Evolutionary conservation across 1,140 invertebrate genomes (phyloP).

Genomic region (Euglossa dilemma): DNA sequence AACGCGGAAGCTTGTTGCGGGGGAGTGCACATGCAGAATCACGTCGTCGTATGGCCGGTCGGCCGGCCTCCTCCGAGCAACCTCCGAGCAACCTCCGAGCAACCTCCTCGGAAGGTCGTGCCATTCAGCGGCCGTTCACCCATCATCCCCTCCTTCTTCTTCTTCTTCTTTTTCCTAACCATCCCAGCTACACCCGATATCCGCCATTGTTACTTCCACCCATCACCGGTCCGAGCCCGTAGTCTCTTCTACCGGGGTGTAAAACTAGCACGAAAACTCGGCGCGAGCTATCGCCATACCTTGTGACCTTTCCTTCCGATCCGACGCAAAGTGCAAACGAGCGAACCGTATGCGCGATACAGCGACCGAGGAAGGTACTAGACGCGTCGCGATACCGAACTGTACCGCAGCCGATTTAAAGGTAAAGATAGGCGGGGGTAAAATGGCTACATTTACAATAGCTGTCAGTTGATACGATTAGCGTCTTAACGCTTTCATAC

Average conservation of each 20-base stretch:
- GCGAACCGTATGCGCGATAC: neutral
- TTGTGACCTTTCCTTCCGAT: neutral
- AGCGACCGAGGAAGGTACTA: neutral
- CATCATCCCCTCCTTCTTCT: slow-evolving; percentile 63
- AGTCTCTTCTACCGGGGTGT: neutral
- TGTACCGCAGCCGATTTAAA: neutral
- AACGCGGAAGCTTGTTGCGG: slow-evolving; percentile 60
- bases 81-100: too few relatives aligned
- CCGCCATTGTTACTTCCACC: slow-evolving; percentile 39
- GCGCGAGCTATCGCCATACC: too few relatives aligned
- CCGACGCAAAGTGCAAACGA: neutral
- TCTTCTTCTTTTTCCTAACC: slow-evolving; percentile 44
- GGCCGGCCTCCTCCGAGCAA: slow-evolving; percentile 51
- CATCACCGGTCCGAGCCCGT: neutral
- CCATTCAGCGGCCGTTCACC: slow-evolving; percentile 67
- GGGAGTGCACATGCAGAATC: slow-evolving; percentile 56
- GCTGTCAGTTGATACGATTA: slow-evolving; percentile 45
- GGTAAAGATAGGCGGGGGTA: neutral
- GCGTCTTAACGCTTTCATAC: slow-evolving; percentile 22
- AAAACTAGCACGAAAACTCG: neutral
- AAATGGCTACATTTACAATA: slow-evolving; percentile 18
- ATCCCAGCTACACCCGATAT: slow-evolving; percentile 39
- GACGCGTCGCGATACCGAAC: slow-evolving; percentile 1
- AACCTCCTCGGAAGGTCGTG: slow-evolving; percentile 65
- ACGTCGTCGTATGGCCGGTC: slow-evolving; percentile 32